Evolutionary conservation across 2,888 invertebrate genomes (phyloP).

Genomic region (Criorhina ranunculi): DNA sequence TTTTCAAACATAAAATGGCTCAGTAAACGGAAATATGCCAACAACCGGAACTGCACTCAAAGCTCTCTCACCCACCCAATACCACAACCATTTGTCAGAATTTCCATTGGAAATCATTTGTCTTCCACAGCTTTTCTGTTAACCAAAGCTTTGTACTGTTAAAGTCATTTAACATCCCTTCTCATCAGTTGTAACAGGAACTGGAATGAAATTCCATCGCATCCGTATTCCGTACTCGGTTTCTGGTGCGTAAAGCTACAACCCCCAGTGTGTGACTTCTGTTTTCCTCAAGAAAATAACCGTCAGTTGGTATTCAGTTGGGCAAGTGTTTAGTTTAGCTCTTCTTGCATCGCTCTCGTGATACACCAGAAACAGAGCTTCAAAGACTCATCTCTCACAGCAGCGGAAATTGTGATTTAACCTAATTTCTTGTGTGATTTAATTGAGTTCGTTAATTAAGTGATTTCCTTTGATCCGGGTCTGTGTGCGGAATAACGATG

Average conservation of each 20-base stretch:
- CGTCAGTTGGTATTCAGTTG: slow-evolving; percentile 75
- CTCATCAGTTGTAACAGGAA: slow-evolving; percentile 25
- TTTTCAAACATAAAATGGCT: not conserved
- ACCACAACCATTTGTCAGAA: slow-evolving; percentile 39
- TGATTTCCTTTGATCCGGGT: slow-evolving; percentile 18
- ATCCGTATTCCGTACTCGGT: slow-evolving; percentile 45
- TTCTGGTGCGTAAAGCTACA: slow-evolving; percentile 68
- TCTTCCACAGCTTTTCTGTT: slow-evolving; percentile 28
- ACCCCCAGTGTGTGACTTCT: slow-evolving; percentile 42
- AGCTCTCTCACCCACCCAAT: not conserved
- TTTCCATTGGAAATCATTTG: slow-evolving; percentile 5
- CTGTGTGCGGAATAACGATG: slow-evolving; percentile 46
- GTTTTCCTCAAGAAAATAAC: slow-evolving; percentile 68
- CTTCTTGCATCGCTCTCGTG: slow-evolving; percentile 25
- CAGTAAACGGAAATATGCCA: not conserved
- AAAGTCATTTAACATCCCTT: slow-evolving; percentile 48
- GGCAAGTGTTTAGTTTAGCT: slow-evolving; percentile 73
- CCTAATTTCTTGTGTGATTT: slow-evolving; percentile 49
- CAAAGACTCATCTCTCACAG: slow-evolving; percentile 13
- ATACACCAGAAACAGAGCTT: slow-evolving; percentile 1
- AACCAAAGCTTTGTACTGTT: slow-evolving; percentile 40
- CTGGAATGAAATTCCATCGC: slow-evolving; percentile 64
- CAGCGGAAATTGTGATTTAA: slow-evolving; percentile 73
- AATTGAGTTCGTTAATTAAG: slow-evolving; percentile 70
- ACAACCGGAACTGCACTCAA: slow-evolving; percentile 5